Evolutionary conservation across 1,140 invertebrate genomes (phyloP).

Genomic region (Drosophila eugracilis): DNA sequence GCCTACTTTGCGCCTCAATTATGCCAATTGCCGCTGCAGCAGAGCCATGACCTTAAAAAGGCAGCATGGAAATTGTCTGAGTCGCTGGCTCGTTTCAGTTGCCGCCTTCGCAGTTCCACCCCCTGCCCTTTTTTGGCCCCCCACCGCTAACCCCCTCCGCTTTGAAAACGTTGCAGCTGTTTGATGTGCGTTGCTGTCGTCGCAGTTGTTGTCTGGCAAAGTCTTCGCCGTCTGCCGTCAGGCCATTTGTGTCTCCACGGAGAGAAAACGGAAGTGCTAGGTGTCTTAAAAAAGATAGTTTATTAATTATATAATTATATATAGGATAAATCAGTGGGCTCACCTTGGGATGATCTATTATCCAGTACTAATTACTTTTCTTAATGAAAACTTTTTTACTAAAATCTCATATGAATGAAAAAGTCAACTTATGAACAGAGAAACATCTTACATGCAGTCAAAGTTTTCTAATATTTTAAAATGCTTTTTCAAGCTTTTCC

Average conservation of each 20-base stretch:
- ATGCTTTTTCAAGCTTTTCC: too few relatives aligned
- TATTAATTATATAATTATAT: too few relatives aligned
- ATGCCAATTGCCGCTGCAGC: conserved; percentile 72
- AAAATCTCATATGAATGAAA: too few relatives aligned
- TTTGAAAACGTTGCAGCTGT: conserved; percentile 59
- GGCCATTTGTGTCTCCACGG: conserved; percentile 32
- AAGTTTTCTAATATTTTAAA: too few relatives aligned
- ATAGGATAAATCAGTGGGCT: too few relatives aligned
- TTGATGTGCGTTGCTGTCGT: conserved; percentile 59
- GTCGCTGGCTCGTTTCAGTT: conserved; percentile 28
- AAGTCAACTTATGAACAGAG: too few relatives aligned
- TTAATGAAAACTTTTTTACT: too few relatives aligned
- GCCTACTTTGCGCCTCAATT: conserved; percentile 78
- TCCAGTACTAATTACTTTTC: too few relatives aligned
- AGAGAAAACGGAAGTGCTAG: background rate
- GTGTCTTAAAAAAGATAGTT: too few relatives aligned
- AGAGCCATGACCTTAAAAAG: conserved; percentile 81
- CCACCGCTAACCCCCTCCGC: conserved; percentile 12
- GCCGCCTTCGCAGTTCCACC: conserved; percentile 35
- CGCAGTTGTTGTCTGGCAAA: conserved; percentile 26
- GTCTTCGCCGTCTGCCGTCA: conserved; percentile 28
- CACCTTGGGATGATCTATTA: too few relatives aligned
- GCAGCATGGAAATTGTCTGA: conserved; percentile 80
- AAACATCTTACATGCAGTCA: too few relatives aligned
- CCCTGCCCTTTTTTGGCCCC: conserved; percentile 6